A percentile compares a stretch with the other conserved stretches of the same genome.
phyloP scores from a whole-genome alignment of 2,888 invertebrate genomes.

The Eumacrocentrus americanus region DNA sequence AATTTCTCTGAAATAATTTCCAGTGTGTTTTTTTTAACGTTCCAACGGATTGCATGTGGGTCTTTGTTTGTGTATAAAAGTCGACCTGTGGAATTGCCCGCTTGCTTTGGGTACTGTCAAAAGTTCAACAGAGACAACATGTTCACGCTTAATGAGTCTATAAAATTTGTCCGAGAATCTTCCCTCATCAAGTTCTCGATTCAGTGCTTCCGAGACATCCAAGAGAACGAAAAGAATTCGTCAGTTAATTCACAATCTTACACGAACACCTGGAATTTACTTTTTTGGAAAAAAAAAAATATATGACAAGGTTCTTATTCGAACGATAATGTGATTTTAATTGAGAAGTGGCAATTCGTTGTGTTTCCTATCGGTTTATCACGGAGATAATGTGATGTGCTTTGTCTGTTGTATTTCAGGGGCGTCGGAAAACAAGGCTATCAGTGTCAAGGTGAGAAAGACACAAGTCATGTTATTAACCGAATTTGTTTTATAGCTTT shows the following conservation, averaged over 20 bases:
- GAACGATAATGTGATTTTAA: background rate
- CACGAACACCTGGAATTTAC: too few relatives aligned
- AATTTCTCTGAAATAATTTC: background rate
- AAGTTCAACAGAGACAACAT: background rate
- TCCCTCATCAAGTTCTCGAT: too few relatives aligned
- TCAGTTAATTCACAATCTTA: too few relatives aligned
- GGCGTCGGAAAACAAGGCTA: conserved; percentile 97
- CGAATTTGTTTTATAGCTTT: conserved; percentile 42
- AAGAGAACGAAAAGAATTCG: too few relatives aligned
- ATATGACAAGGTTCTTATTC: too few relatives aligned
- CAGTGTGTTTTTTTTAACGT: background rate
- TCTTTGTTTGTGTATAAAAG: background rate
- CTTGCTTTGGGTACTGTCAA: background rate
- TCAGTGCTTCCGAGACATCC: too few relatives aligned
- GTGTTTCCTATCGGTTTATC: conserved; percentile 46
- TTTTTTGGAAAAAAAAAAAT: too few relatives aligned
- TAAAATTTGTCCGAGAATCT: too few relatives aligned
- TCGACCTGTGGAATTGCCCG: background rate
- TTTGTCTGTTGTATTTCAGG: conserved; percentile 73
- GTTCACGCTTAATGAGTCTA: background rate
- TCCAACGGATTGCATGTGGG: background rate
- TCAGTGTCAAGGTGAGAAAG: conserved; percentile 90
- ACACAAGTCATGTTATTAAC: conserved; percentile 61
- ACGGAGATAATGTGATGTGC: conserved; percentile 59
- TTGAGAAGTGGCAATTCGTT: background rate